phyloP scores from a whole-genome alignment of 2,797 vertebrate species.

The Sebastes nivosus region DNA sequence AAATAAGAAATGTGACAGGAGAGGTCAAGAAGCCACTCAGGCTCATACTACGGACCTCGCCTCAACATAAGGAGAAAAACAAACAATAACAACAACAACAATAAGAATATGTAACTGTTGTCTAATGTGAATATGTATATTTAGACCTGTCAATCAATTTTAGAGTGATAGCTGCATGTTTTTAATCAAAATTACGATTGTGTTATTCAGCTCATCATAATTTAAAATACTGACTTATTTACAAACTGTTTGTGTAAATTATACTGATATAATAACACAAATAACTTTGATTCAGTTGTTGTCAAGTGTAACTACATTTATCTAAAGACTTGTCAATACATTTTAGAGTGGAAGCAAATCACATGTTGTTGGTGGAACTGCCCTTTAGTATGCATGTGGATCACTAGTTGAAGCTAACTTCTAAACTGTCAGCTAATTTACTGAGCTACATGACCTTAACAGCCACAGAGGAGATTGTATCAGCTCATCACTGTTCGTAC shows the following conservation, averaged over 20 bases:
- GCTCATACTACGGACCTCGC: too few species aligned
- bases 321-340: neutral
- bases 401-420: too few species aligned
- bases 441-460: neutral
- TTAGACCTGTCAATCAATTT: neutral
- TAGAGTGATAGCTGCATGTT: neutral
- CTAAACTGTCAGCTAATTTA: neutral
- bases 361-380: neutral
- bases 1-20: too few species aligned
- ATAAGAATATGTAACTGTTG: neutral
- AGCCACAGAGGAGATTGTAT: neutral
- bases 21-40: too few species aligned
- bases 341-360: neutral
- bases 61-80: too few species aligned
- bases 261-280: neutral
- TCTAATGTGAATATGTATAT: neutral
- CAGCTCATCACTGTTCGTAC: neutral
- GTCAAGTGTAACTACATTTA: neutral
- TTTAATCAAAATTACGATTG: neutral
- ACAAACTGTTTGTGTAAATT: neutral
- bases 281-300: neutral
- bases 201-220: neutral
- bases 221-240: neutral
- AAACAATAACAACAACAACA: too few species aligned
- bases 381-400: neutral